Base-by-base conservation (phyloP, 2,797 vertebrate genomes). In the Cuniculus paca region DNA sequence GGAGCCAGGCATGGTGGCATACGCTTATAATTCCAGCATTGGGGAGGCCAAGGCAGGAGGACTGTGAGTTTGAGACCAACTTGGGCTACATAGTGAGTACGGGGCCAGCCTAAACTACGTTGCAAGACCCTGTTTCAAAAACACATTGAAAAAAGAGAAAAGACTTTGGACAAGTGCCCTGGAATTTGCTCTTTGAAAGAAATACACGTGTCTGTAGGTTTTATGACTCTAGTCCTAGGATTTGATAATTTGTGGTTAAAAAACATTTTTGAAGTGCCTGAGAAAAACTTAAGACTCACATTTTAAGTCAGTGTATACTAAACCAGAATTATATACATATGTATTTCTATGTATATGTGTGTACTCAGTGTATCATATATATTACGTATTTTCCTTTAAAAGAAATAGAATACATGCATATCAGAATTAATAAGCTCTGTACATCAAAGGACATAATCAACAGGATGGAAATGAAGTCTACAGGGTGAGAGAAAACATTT, bases 181-280 rank as follows among this genome's bases (percentile, higher is more conserved):
- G 48, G 79, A 94, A 88, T 88, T 92, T 92, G 58, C 63, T 88
- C 45, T 94, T 85, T 78, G 50, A 91, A 72, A 94, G n/a, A 22
- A 90, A 85, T 83, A 39, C 39, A 39, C 48, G 52, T 82, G 52
- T 54, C 52, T 54, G 31, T 63, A 39, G 74, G 26, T 81, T 81
- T 54, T 68, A 36, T 54, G 50, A 79, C 52, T 36, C 63, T 4
- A 52, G 2, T 61, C 3, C 28, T 77, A 88, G 63, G 39, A 65
- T 88, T 26, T 70, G 45, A 68, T 95, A 11, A 77, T 36, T 39
- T 54, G n/a, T 85, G 9, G 31, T 65, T 91, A 52, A 91, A 91
- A 90, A 81, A 60, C 63, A 5, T 72, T 80, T 88, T 45, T 68
- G 58, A 91, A 94, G 52, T 74, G 13, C 63, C 48, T 48, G 50